Evolutionary conservation across 1,140 invertebrate species (phyloP).

Genomic region (Trachelipus rathkii): DNA sequence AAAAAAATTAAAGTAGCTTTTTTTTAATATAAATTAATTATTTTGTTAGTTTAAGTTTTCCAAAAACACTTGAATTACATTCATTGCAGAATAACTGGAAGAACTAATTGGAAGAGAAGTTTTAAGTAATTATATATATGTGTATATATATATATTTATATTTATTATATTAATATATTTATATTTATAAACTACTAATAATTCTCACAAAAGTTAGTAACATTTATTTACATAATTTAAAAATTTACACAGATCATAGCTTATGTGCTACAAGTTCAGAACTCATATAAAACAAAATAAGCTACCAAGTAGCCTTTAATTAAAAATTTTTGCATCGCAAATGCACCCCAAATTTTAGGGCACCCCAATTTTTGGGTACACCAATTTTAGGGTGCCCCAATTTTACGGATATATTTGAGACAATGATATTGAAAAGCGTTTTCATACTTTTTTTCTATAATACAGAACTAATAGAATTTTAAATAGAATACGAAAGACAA

Average conservation of each 20-base stretch:
- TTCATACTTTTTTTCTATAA: too few relatives aligned
- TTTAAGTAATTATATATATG: background rate
- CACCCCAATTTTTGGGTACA: too few relatives aligned
- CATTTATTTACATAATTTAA: background rate
- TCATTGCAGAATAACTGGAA: background rate
- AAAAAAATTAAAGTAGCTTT: background rate
- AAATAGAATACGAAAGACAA: background rate
- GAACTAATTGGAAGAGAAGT: background rate
- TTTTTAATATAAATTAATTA: background rate
- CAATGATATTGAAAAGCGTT: background rate
- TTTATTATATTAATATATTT: background rate
- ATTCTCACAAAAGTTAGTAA: constrained; percentile 9
- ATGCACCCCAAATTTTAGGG: background rate
- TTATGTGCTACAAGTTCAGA: background rate
- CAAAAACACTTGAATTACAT: background rate
- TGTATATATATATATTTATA: background rate
- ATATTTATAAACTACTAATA: too few relatives aligned
- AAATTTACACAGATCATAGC: constrained; percentile 6
- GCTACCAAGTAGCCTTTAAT: background rate
- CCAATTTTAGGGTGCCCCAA: too few relatives aligned
- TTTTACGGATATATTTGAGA: background rate
- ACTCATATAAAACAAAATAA: background rate
- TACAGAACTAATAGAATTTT: background rate
- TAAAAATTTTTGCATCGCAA: background rate
- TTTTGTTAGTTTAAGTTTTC: too few relatives aligned